phyloP scores from a whole-genome alignment of 2,797 vertebrate genomes.

The Selene dorsalis region DNA sequence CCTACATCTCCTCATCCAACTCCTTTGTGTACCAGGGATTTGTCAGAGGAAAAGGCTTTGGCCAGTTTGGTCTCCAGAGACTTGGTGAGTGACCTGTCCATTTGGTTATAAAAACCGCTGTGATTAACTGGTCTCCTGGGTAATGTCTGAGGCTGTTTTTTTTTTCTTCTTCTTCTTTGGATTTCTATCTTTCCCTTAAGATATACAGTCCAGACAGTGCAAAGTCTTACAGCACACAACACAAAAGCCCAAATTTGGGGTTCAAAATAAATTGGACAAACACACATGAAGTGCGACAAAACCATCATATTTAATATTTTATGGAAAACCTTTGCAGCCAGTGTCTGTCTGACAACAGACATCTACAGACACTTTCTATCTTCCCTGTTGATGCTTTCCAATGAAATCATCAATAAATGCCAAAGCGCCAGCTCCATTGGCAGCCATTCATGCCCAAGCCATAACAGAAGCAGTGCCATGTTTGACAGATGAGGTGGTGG shows the following conservation, averaged over 20 bases:
- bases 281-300: background rate
- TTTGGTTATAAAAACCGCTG: conserved; percentile 36
- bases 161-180: background rate
- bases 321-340: no score
- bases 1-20: conserved; percentile 91
- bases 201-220: background rate
- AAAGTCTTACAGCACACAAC: background rate
- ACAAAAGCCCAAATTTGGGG: background rate
- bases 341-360: no score
- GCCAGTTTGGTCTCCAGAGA: conserved; percentile 98
- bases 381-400: background rate
- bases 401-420: no score
- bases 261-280: background rate
- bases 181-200: conserved; percentile 21
- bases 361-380: background rate
- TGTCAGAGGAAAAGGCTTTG: conserved; percentile 96
- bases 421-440: no score
- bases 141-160: background rate
- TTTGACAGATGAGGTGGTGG: background rate
- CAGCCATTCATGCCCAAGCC: background rate
- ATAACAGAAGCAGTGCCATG: background rate
- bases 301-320: no score
- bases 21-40: conserved; percentile 98
- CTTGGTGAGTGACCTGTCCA: conserved; percentile 86
- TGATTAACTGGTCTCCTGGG: conserved; percentile 9